phyloP scores from a whole-genome alignment of 2,797 vertebrate species.

The Thalassophryne amazonica region DNA sequence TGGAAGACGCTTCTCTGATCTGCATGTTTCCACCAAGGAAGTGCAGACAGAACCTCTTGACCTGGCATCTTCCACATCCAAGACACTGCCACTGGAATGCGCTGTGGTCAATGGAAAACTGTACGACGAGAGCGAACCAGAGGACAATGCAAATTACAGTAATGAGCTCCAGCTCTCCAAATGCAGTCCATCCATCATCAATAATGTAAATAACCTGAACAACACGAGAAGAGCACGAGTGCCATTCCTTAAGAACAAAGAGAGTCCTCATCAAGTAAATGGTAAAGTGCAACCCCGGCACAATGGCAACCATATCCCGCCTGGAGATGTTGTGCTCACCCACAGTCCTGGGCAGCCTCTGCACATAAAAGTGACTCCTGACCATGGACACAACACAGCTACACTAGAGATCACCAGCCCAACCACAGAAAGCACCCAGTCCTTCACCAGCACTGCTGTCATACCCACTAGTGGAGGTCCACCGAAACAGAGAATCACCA shows the following conservation, averaged over 20 bases:
- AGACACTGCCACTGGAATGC: constrained; percentile 81
- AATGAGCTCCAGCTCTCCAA: constrained; percentile 80
- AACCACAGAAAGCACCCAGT: constrained; percentile 83
- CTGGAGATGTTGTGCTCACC: constrained; percentile 87
- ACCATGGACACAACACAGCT: constrained; percentile 89
- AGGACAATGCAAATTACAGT: constrained; percentile 78
- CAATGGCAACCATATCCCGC: constrained; percentile 84
- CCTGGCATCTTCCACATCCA: constrained; percentile 80
- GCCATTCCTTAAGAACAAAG: constrained; percentile 86
- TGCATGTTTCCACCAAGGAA: constrained; percentile 91
- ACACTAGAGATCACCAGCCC: constrained; percentile 94
- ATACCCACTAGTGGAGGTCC: constrained; percentile 92
- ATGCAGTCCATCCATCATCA: constrained; percentile 77
- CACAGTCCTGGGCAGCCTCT: constrained; percentile 92
- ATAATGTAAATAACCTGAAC: constrained; percentile 76
- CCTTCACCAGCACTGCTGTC: constrained; percentile 92
- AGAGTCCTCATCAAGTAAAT: constrained; percentile 76
- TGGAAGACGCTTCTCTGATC: constrained; percentile 88
- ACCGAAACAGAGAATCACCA: constrained; percentile 94
- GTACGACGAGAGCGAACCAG: constrained; percentile 81
- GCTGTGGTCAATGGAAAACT: constrained; percentile 87
- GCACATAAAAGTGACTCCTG: constrained; percentile 95
- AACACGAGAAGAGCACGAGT: constrained; percentile 82
- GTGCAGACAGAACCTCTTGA: constrained; percentile 90
- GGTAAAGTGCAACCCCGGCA: constrained; percentile 83